A percentile compares a stretch with the other conserved stretches of the same genome.
Conservation (phyloP, 2,797 vertebrate genomes). For the Neostethus bicornis region DNA sequence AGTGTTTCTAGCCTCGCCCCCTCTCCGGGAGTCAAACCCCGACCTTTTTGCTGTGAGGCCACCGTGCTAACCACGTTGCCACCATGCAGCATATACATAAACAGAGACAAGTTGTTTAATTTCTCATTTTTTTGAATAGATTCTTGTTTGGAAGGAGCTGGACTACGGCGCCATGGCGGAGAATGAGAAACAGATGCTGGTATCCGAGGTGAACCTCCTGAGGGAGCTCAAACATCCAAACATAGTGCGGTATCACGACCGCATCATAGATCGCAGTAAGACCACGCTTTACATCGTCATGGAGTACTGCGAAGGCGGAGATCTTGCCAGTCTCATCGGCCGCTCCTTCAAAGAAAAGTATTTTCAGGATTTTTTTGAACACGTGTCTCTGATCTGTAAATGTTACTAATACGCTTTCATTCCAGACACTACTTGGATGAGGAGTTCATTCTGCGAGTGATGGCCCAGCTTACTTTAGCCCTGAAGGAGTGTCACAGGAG, state of each 20-base stretch:
- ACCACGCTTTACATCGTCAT: slow-evolving; percentile 94
- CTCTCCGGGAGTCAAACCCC: too few relatives aligned
- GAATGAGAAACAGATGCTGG: slow-evolving; percentile 95
- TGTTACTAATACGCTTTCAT: slow-evolving; percentile 5
- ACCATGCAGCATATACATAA: too few relatives aligned
- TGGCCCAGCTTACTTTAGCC: slow-evolving; percentile 88
- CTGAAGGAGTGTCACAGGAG: slow-evolving; percentile 93
- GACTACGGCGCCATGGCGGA: slow-evolving; percentile 95
- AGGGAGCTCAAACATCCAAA: slow-evolving; percentile 94
- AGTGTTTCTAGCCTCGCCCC: too few relatives aligned
- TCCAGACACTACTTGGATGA: slow-evolving; percentile 90
- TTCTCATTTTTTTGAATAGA: slow-evolving; percentile 77
- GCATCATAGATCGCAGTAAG: slow-evolving; percentile 93
- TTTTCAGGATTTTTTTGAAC: background rate
- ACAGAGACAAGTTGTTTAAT: too few relatives aligned
- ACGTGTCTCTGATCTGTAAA: background rate
- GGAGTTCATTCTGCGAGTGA: slow-evolving; percentile 86
- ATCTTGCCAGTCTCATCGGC: slow-evolving; percentile 88
- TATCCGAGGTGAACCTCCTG: slow-evolving; percentile 95
- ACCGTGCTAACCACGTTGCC: too few relatives aligned
- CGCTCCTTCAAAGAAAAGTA: slow-evolving; percentile 90
- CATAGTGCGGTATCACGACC: slow-evolving; percentile 93
- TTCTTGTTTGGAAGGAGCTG: slow-evolving; percentile 96
- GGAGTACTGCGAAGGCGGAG: slow-evolving; percentile 96
- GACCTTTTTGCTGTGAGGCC: too few relatives aligned